Base-by-base conservation (phyloP, 2,113 vertebrate species). In the Phyllopteryx taeniolatus region DNA sequence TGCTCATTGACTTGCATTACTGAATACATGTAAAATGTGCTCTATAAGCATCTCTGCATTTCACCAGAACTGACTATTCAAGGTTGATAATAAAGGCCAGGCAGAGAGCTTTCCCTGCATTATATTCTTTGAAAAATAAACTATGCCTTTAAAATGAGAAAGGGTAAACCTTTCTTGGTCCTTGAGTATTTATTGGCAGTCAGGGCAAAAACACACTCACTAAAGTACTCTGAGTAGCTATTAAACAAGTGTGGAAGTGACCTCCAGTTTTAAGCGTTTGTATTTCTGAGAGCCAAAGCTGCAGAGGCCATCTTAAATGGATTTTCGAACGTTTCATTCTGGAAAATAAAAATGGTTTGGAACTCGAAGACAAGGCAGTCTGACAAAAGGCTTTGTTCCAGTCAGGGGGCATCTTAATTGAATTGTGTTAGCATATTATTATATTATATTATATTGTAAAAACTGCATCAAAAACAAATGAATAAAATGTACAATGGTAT, bases 181-280 rank as follows among this genome's bases (percentile, higher is more conserved):
- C 68, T 70, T 66, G 68, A 82, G 79, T 86, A 91, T 91, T 92
- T 93, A 91, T 91, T 86, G 76, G 78, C 71, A 84, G 84, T 83
- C 85, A 85, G 87, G 91, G 89, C 74, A 88, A 91, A 86, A 76
- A 83, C 60, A 82, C 54, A 80, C 82, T 86, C 67, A 68, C 84
- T 80, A 72, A 83, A 72, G 84, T 83, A 73, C 85, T 84, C 81
- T 73, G 79, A 86, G 84, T 85, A 80, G 85, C 85, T 88, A 88
- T 91, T 89, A 90, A 90, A 90, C 79, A 87, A 87, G 85, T 80
- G 76, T 78, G 74, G 84, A 79, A 74, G 79, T 88, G 88, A 90
- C 86, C 86, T 84, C 73, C 84, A 76, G 67, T 83, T 89, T 88
- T 77, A 86, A 88, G 80, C 35, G 63, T 70, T 77, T 80, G 54